These are phyloP conservation scores for Megaceryle torquata DNA, from an alignment of 2,113 vertebrate species.

Conservation along the genomic window DNA sequence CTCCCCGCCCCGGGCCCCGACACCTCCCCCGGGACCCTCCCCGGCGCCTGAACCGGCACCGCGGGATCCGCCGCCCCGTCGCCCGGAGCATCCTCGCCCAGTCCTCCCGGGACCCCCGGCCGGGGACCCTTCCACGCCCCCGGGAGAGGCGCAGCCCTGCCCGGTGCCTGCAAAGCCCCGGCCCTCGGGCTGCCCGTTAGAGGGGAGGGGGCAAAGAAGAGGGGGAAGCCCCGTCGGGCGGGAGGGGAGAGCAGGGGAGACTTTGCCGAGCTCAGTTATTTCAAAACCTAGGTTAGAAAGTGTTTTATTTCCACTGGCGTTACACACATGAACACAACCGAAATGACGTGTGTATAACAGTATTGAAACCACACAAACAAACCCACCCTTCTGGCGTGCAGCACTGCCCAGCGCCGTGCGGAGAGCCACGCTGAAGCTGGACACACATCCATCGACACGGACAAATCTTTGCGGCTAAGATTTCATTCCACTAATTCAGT, in stretches of 20 bases:
- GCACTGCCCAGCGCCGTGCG: neutral
- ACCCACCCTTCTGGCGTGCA: too few species aligned
- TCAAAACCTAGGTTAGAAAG: neutral
- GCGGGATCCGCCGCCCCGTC: neutral
- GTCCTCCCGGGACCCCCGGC: neutral
- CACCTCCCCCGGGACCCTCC: neutral
- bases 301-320: neutral
- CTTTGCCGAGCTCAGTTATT: neutral
- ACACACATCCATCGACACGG: accelerated
- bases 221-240: neutral
- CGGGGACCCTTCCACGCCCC: neutral
- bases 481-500: accelerated
- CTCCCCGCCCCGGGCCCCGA: neutral
- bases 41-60: neutral
- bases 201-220: too few species aligned
- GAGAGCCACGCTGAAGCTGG: neutral
- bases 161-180: neutral
- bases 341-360: accelerated
- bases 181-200: neutral
- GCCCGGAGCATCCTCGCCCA: neutral
- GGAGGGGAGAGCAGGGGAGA: neutral
- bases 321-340: too few species aligned
- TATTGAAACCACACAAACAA: neutral
- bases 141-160: neutral
- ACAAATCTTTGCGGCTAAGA: neutral